These are phyloP conservation scores for Caenorhabditis sp. DNA, from an alignment of 2,888 invertebrate species.

Conservation along the genomic window DNA sequence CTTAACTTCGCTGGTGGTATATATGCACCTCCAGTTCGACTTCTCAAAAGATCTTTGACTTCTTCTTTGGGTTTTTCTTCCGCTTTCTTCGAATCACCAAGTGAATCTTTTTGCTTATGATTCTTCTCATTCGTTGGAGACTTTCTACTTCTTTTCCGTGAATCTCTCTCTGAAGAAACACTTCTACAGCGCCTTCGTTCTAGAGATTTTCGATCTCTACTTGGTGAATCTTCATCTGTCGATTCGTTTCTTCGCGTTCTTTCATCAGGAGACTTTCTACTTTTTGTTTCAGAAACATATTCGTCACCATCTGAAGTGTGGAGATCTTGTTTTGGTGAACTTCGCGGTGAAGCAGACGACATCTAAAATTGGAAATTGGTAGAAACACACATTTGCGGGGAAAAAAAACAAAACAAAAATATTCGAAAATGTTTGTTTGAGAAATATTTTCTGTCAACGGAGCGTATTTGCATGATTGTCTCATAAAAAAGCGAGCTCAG, in stretches of 20 bases:
- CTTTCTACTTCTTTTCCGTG: neutral
- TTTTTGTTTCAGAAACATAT: neutral
- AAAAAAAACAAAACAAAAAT: neutral
- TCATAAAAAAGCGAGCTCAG: too few species aligned
- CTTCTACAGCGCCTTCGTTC: neutral
- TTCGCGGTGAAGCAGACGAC: neutral
- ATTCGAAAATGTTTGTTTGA: neutral
- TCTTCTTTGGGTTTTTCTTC: slow-evolving; percentile 41
- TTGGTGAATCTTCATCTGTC: neutral
- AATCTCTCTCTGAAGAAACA: neutral
- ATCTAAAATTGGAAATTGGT: neutral
- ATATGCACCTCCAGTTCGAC: slow-evolving; percentile 78
- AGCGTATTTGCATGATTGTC: neutral
- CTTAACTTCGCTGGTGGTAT: slow-evolving; percentile 95
- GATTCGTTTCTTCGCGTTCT: neutral
- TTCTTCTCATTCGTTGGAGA: neutral
- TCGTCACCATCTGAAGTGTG: neutral
- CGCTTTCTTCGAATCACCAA: slow-evolving; percentile 5
- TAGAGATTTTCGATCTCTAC: neutral
- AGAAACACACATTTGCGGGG: neutral
- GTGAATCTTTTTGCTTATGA: too few species aligned
- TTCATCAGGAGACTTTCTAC: neutral
- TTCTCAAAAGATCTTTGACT: slow-evolving; percentile 47
- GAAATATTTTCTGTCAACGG: neutral
- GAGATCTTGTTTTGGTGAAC: neutral